Evolutionary conservation across 2,888 invertebrate species (phyloP), one percentile per base, ranked within the genome.

Genomic region (Taphrorychus bicolor): DNA sequence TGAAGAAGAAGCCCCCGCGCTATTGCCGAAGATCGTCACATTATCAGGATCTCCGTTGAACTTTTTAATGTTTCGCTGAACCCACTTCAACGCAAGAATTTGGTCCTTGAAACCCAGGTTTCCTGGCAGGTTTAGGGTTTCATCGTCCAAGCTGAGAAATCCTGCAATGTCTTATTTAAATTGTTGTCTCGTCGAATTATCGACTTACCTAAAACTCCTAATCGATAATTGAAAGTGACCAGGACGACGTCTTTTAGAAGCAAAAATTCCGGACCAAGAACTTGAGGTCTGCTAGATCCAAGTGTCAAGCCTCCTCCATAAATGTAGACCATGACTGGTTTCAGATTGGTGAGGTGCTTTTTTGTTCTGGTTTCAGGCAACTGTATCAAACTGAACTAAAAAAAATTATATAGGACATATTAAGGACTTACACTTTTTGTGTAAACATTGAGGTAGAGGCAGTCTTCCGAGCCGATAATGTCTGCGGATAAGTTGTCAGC

Each of bases 41-140:
- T 86, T 86, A 5, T 83, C 76, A 0, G 84, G 80, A 77, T 86
- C 83, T 1, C 86, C 86, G 45, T 84, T 83, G 73, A 86, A 86
- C 60, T 78, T 78, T 2, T 77, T 70, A 17, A 85, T 84, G 71
- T 86, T 86, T 0, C 79, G 77, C 71, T 84, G 83, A 0, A 86
- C 78, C 85, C 86, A 86, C 71, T 82, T 82, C 22, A 86, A 72
- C 0, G 85, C 85, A 72, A 84, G 70, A 0, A 83, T 78, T 76
- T 84, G 83, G 74, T 86, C 86, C 75, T 86, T 86, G 0, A 86
- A 75, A 1, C 84, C 86, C 0, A 85, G 84, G 76, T 86, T 86
- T 2, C 86, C 86, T 0, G 85, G 84, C 49, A 86, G 80, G 60
- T 82, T 81, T 7, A 85, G 74, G 24, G 54, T 40, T 7, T 64